Conservation (phyloP, 2,888 invertebrate species). For the Drosophila limbata region DNA sequence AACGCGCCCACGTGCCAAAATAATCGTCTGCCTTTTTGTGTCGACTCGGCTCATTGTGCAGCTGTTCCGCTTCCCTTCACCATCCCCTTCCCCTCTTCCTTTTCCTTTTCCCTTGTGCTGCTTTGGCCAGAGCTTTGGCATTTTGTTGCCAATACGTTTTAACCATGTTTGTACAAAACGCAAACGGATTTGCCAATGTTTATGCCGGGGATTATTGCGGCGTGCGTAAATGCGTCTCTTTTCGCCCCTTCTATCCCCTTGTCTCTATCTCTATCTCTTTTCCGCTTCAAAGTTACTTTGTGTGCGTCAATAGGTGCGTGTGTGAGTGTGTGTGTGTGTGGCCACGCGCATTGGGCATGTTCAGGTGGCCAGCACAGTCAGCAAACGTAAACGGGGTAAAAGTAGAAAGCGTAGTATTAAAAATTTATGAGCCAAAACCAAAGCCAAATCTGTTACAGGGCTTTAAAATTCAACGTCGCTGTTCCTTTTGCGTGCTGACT, state of each 20-base stretch:
- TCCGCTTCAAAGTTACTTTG: conserved; percentile 10
- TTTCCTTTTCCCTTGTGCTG: conserved; percentile 6
- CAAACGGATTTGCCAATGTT: conserved; percentile 80
- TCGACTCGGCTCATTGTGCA: conserved; percentile 79
- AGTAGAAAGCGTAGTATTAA: conserved; percentile 59
- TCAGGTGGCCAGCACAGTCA: conserved; percentile 54
- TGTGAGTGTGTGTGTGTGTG: conserved; percentile 52
- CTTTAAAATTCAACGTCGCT: conserved; percentile 48
- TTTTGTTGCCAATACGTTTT: conserved; percentile 80
- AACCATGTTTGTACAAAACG: conserved; percentile 80
- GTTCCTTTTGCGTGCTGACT: neutral
- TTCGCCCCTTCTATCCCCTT: neutral
- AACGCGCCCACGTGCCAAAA: conserved; percentile 82
- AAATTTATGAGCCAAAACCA: conserved; percentile 63
- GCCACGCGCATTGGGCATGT: conserved; percentile 43
- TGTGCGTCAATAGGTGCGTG: conserved; percentile 28
- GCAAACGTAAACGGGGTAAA: conserved; percentile 37
- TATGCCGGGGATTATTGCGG: conserved; percentile 79
- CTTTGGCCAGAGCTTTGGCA: conserved; percentile 56
- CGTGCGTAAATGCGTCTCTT: conserved; percentile 74
- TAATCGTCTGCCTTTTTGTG: conserved; percentile 80
- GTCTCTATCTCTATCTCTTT: neutral
- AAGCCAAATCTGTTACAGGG: conserved; percentile 22
- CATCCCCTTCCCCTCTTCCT: neutral
- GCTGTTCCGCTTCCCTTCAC: conserved; percentile 35